phyloP scores from a whole-genome alignment of 1,140 invertebrate species.

The Apis cerana region DNA sequence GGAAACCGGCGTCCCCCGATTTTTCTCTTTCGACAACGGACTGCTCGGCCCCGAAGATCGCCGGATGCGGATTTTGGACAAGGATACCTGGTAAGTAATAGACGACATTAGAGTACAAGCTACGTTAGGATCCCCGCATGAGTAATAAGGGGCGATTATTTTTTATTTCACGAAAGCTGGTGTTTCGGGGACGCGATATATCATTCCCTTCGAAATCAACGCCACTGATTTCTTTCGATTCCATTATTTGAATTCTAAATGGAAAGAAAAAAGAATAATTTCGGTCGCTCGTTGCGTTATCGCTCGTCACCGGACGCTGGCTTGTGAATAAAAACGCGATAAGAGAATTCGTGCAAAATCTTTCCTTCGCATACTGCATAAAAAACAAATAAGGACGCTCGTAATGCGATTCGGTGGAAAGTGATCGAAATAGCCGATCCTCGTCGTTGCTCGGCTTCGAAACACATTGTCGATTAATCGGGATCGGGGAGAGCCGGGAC shows the following conservation, averaged over 20 bases:
- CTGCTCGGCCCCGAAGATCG: constrained; percentile 2
- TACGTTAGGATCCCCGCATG: constrained; percentile 41
- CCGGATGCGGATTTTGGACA: constrained; percentile 31
- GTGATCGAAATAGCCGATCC: constrained; percentile 73
- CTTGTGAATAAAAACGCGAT: background rate
- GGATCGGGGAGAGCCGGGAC: constrained; percentile 28
- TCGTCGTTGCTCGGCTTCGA: constrained; percentile 32
- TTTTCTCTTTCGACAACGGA: constrained; percentile 35
- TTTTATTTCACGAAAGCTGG: constrained; percentile 50
- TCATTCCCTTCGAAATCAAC: background rate
- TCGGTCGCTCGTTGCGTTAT: no score
- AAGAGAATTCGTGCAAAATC: no score
- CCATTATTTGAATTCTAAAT: background rate
- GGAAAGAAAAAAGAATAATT: no score
- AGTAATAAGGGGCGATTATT: constrained; percentile 58
- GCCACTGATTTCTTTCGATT: background rate
- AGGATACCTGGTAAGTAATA: constrained; percentile 67
- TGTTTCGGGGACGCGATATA: constrained; percentile 31
- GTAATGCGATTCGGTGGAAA: constrained; percentile 54
- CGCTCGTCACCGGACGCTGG: background rate
- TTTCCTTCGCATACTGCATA: background rate
- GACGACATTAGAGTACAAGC: constrained; percentile 71
- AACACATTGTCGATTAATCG: constrained; percentile 59
- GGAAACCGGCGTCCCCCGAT: constrained; percentile 2
- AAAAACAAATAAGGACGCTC: background rate